Percentiles rank a stretch among this genome's conserved stretches.
These are phyloP conservation scores for Notodonta ziczac DNA, from an alignment of 2,888 invertebrate species.

Conservation along the genomic window DNA sequence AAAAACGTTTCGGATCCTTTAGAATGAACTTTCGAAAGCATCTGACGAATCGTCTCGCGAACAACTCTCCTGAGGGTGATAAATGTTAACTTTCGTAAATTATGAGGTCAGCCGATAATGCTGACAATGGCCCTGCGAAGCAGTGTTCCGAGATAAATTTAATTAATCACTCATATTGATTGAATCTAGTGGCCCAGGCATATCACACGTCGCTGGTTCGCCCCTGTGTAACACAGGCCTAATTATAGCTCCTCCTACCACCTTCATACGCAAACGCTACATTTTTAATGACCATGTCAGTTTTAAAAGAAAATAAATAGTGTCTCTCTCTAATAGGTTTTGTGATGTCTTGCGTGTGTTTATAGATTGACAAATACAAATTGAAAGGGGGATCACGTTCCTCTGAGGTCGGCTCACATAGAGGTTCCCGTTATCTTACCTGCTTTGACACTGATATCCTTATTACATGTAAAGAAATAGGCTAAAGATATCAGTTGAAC, in stretches of 20 bases:
- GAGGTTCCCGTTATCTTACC: conserved; percentile 27
- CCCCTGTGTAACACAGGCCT: conserved; percentile 57
- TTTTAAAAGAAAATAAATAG: conserved; percentile 22
- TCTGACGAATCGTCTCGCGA: conserved; percentile 30
- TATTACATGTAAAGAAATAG: conserved; percentile 5
- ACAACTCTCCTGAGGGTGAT: conserved; percentile 25
- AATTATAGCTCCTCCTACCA: conserved; percentile 69
- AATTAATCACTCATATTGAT: conserved; percentile 65
- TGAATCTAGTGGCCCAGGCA: conserved; percentile 59
- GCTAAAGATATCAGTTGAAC: not conserved
- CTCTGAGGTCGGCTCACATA: conserved; percentile 6
- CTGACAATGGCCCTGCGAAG: conserved; percentile 59
- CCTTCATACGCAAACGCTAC: conserved; percentile 36
- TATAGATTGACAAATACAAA: conserved; percentile 19
- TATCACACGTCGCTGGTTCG: conserved; percentile 66
- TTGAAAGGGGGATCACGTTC: conserved; percentile 8
- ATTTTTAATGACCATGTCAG: conserved; percentile 34
- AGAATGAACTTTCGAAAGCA: conserved; percentile 49
- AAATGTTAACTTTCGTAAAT: conserved; percentile 55
- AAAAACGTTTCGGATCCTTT: conserved; percentile 37
- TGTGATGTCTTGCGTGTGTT: conserved; percentile 15
- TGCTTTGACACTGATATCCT: conserved; percentile 24
- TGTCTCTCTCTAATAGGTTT: conserved; percentile 15
- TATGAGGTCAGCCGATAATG: conserved; percentile 50
- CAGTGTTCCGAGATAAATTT: conserved; percentile 61